Conservation (phyloP, 2,888 invertebrate species). For the Sisyra nigra region DNA sequence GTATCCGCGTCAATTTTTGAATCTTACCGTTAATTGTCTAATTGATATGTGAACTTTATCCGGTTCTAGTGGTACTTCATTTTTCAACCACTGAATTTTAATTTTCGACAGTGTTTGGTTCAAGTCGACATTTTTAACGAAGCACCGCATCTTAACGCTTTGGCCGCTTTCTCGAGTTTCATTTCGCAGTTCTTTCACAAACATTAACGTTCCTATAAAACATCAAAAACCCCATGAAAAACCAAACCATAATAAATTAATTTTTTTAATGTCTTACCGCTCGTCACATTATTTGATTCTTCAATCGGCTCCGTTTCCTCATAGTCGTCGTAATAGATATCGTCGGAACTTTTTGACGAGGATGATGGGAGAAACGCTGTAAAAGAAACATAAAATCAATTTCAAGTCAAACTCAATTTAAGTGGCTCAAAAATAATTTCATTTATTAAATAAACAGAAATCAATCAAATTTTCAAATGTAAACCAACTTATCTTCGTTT, state of each 20-base stretch:
- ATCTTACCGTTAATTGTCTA: constrained; percentile 17
- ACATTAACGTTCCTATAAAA: constrained; percentile 31
- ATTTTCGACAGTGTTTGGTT: constrained; percentile 36
- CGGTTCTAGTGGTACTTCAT: constrained; percentile 32
- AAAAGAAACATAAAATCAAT: no score
- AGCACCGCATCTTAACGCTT: constrained; percentile 42
- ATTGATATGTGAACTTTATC: constrained; percentile 27
- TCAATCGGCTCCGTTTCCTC: no score
- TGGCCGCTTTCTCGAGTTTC: constrained; percentile 39
- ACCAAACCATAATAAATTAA: background rate
- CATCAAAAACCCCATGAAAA: constrained; percentile 12
- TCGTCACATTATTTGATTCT: no score
- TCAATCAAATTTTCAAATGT: no score
- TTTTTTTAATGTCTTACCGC: background rate
- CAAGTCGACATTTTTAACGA: constrained; percentile 30
- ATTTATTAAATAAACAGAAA: no score
- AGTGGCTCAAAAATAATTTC: no score
- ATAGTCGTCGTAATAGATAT: no score
- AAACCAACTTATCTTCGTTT: no score
- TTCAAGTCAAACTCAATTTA: no score
- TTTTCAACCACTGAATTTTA: constrained; percentile 42
- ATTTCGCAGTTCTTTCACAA: constrained; percentile 35
- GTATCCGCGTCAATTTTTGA: no score
- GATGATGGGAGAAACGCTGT: no score
- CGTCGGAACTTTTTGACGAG: no score